Evolutionary conservation across 2,797 vertebrate species (phyloP), one percentile per base, ranked within the genome.

Genomic region (Hipposideros larvatus): DNA sequence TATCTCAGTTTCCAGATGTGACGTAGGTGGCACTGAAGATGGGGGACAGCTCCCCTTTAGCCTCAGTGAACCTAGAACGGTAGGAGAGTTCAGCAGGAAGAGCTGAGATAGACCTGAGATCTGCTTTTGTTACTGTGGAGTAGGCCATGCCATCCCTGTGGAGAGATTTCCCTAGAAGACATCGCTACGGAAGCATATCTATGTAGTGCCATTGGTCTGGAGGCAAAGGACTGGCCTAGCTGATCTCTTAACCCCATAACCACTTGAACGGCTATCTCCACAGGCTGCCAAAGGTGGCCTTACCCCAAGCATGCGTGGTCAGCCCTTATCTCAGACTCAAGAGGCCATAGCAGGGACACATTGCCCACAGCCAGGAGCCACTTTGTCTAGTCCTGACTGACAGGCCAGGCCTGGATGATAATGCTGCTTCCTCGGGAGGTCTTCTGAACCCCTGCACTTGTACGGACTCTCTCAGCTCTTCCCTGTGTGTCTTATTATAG

Each of bases 71-170:
- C 51, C 78, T 31, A 37, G 57, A 34, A 4, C n/a, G 61, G 73
- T 26, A 77, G 46, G 75, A 70, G 63, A n/a, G 41, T 48, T 22
- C 1, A 37, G 31, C 24, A 61, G 34, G 4, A 65, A 14, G 83
- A 77, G 2, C n/a, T 4, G 9, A 70, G 43, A 19, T 37, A 2
- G 53, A 34, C 15, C 75, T 57, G 24, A 14, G 31, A 7, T 94
- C 37, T 65, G 10, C 55, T 37, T 68, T 78, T n/a, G 77, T 71
- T 31, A 19, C 28, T 10, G 15, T 34, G 31, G 53, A 21, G 10
- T 37, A 2, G n/a, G n/a, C 41, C 41, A 7, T 3, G 13, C 34
- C n/a, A 10, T 4, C 4, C 10, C 18, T 5, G 11, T 26, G 16
- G 1, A 3, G 13, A 34, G 59, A 34, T 48, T 71, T 80, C 41